Base-by-base conservation (phyloP, 2,888 invertebrate species). In the Oligia fasciuncula region DNA sequence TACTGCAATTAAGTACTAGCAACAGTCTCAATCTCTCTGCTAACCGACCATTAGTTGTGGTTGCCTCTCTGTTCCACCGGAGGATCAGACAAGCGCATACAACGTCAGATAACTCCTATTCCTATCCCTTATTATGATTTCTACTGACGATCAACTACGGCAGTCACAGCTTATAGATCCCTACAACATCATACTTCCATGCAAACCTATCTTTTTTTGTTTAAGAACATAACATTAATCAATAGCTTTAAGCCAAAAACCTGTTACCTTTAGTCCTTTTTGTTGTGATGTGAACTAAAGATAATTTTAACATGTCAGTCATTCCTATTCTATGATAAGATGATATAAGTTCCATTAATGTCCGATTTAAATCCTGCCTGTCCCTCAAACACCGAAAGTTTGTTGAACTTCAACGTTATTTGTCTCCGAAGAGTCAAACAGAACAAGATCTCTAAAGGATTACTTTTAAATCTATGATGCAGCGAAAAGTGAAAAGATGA, bases 381-480 rank as follows among this genome's bases (percentile, higher is more conserved):
- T 57, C 6, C 11, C 9, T n/a, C 60, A 35, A 70, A 70, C 13
- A 14, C 8, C n/a, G 4, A n/a, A 62, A 51, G 29, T 60, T 66
- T 29, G 5, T 19, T 17, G 46, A 13, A 70, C 14, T 51, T 29
- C 17, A 35, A 23, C 54, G 54, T 40, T 29, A 49, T 40, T 68
- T 66, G 43, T 5, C 40, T 49, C 8, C 29, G 4, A 23, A 57
- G 43, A 73, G 43, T 35, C 5, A 46, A 71, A 70, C 77, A 71
- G 73, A 67, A 40, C 63, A 68, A 35, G 70, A 81, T 85, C 14
- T 73, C 8, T 17, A 75, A 11, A 29, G 49, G 70, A 65, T 65
- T 71, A 78, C 2, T 71, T 51, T 62, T 71, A 74, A 78, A 76
- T 66, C 35, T 79, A 76, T 79, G 79, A 75, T 85, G 74, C 74